Conservation (phyloP, 30 jellyfish, hydroid and myxozoan species). For the Morbakka virulenta region DNA sequence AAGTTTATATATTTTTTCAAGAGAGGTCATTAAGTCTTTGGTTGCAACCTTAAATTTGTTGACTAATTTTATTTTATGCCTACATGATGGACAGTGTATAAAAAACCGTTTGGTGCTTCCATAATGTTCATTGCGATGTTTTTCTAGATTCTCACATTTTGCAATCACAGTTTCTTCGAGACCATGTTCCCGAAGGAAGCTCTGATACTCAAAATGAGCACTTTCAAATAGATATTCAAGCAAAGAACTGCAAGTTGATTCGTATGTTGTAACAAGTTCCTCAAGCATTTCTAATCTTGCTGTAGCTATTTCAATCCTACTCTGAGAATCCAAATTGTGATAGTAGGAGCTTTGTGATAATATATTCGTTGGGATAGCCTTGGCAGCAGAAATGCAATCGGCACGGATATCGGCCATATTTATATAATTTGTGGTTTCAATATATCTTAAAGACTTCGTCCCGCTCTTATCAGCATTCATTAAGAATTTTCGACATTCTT, state of each 20-base stretch:
- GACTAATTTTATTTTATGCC: slow-evolving; percentile 13
- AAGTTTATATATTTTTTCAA: slow-evolving; percentile 10
- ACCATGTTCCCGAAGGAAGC: slow-evolving; percentile 32
- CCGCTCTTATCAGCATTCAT: slow-evolving; percentile 40
- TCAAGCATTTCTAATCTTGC: slow-evolving; percentile 14
- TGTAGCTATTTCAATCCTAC: slow-evolving; percentile 16
- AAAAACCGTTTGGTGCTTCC: slow-evolving; percentile 32
- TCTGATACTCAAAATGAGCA: slow-evolving; percentile 17
- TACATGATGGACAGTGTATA: slow-evolving; percentile 24
- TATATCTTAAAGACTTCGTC: slow-evolving; percentile 19
- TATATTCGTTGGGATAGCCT: neutral
- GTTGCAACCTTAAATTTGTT: slow-evolving; percentile 26
- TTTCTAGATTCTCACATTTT: slow-evolving; percentile 24
- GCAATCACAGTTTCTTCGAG: slow-evolving; percentile 39
- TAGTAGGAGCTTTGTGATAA: neutral
- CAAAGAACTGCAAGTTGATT: slow-evolving; percentile 1
- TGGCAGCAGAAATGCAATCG: slow-evolving; percentile 23
- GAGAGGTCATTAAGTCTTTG: slow-evolving; percentile 5
- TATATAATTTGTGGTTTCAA: slow-evolving; percentile 2
- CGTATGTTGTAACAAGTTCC: neutral
- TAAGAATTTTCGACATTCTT: slow-evolving; percentile 10
- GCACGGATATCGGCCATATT: slow-evolving; percentile 14
- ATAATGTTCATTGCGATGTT: neutral
- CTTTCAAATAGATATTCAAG: neutral
- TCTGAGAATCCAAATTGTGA: slow-evolving; percentile 8